A percentile compares a stretch with the other conserved stretches of the same genome.
Evolutionary conservation across 2,888 invertebrate species (phyloP).

Genomic region (Philaethria dido): DNA sequence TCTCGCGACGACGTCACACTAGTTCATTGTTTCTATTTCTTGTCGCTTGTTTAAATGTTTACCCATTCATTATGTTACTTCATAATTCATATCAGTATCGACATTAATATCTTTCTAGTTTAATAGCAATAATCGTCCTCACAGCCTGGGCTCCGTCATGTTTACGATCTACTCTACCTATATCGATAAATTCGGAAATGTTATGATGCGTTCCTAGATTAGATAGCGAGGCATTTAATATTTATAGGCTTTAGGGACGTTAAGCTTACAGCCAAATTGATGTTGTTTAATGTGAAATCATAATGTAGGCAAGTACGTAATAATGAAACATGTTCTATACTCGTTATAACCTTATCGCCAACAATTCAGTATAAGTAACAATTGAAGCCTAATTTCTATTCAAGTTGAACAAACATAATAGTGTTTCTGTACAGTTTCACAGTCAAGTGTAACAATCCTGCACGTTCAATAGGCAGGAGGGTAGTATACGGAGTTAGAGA

Average conservation of each 20-base stretch:
- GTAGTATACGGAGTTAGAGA: slow-evolving; percentile 27
- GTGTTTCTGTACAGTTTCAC: slow-evolving; percentile 41
- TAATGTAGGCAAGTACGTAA: slow-evolving; percentile 12
- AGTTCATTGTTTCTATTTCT: slow-evolving; percentile 38
- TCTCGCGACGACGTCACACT: slow-evolving; percentile 33
- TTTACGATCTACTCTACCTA: slow-evolving; percentile 34
- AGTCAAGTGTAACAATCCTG: slow-evolving; percentile 73
- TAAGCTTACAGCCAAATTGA: slow-evolving; percentile 28
- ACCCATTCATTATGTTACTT: slow-evolving; percentile 41
- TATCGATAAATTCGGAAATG: slow-evolving; percentile 35
- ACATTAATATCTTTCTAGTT: slow-evolving; percentile 51
- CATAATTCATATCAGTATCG: slow-evolving; percentile 38
- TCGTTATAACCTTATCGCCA: slow-evolving; percentile 16
- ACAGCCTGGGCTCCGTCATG: slow-evolving; percentile 18
- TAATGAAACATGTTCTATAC: slow-evolving; percentile 2
- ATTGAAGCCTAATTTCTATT: slow-evolving; percentile 47
- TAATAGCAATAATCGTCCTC: slow-evolving; percentile 24
- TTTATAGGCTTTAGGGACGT: slow-evolving; percentile 23
- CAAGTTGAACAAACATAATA: slow-evolving; percentile 50
- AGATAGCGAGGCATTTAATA: slow-evolving; percentile 35
- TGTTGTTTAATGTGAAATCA: slow-evolving; percentile 23
- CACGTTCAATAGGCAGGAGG: slow-evolving; percentile 59
- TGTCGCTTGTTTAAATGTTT: slow-evolving; percentile 32
- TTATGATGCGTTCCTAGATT: slow-evolving; percentile 34
- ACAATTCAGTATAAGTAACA: slow-evolving; percentile 38